phyloP scores from a whole-genome alignment of 1,140 invertebrate species.

The Trialeurodes vaporariorum region DNA sequence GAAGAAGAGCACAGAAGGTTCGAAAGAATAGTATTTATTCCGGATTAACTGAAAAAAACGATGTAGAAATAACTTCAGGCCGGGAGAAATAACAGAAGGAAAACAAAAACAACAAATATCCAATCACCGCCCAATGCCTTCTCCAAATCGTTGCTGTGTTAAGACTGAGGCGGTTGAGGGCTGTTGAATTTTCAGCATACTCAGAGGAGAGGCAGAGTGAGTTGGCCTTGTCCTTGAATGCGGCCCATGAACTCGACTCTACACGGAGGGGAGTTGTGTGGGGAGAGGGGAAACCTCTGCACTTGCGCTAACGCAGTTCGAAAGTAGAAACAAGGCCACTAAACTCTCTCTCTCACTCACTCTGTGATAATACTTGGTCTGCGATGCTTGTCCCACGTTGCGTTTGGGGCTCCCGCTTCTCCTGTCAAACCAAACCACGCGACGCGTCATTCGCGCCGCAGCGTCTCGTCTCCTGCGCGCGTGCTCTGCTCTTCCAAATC shows the following conservation, averaged over 20 bases:
- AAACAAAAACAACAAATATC: neutral
- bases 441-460: no score
- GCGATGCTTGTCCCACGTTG: neutral
- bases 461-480: no score
- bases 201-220: conserved; percentile 11
- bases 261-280: neutral
- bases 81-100: neutral
- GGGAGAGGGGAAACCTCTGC: conserved; percentile 6
- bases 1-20: neutral
- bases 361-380: neutral
- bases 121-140: neutral
- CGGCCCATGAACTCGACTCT: conserved; percentile 14
- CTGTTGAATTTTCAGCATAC: neutral
- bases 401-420: no score
- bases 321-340: neutral
- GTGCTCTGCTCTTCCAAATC: neutral
- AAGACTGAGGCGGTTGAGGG: neutral
- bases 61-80: no score
- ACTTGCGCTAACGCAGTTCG: neutral
- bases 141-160: neutral
- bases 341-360: neutral
- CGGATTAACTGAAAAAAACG: no score
- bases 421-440: neutral
- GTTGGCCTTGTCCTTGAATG: conserved; percentile 17
- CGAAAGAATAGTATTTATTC: no score